phyloP scores from a whole-genome alignment of 1,140 invertebrate genomes.

The Euwallacea similis region DNA sequence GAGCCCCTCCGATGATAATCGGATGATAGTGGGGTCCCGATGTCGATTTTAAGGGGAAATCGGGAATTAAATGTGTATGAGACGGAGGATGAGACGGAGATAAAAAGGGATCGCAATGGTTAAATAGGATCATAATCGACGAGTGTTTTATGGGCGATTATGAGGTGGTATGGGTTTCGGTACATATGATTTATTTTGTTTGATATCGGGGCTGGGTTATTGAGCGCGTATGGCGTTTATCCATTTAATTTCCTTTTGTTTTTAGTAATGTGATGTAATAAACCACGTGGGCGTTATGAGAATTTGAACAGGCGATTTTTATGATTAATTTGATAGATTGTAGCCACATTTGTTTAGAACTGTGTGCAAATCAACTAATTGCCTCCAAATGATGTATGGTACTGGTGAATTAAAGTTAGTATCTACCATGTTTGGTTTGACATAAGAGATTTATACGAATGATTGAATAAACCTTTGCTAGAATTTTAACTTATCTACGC shows the following conservation, averaged over 20 bases:
- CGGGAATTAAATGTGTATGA: slow-evolving; percentile 16
- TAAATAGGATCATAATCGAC: slow-evolving; percentile 30
- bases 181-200: slow-evolving; percentile 33
- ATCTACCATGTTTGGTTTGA: too few species aligned
- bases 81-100: slow-evolving; percentile 23
- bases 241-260: slow-evolving; percentile 28
- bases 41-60: slow-evolving; percentile 18
- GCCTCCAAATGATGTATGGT: too few species aligned
- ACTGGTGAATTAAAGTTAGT: too few species aligned
- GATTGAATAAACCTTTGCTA: too few species aligned
- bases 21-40: slow-evolving; percentile 7
- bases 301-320: too few species aligned
- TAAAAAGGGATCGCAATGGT: slow-evolving; percentile 27
- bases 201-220: slow-evolving; percentile 25
- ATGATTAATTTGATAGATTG: too few species aligned
- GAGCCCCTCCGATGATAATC: not conserved
- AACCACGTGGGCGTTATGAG: too few species aligned
- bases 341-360: too few species aligned
- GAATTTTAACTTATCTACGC: too few species aligned
- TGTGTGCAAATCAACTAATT: too few species aligned
- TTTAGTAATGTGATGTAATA: slow-evolving; percentile 2
- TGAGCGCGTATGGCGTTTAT: slow-evolving; percentile 21
- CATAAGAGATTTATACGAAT: too few species aligned
- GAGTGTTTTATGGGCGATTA: slow-evolving; percentile 33
- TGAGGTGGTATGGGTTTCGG: slow-evolving; percentile 28